Evolutionary conservation across 1,140 invertebrate genomes (phyloP), one percentile per base, ranked within the genome.

Genomic region (Diorhabda elongata): DNA sequence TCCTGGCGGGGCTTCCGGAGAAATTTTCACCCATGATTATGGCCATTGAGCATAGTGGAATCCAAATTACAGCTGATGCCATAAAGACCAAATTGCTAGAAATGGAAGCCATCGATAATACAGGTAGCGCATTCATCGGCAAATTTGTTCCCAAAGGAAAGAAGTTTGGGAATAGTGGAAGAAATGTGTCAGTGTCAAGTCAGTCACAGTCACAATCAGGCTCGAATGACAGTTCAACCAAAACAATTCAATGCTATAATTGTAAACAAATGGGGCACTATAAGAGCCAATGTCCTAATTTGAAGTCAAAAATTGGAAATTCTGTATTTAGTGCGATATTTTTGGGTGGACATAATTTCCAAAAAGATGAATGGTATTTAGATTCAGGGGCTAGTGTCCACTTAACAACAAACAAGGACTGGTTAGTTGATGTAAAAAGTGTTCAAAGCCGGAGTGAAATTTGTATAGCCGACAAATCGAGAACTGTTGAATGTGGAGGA

Each of bases 331-430:
- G 60, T 61, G 69, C 64, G 3, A 58, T 68, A 61, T 74, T 73
- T 68, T 58, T 72, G 66, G 57, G 67, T 45, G 71, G 68, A 7
- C 63, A 26, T 26, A 68, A 76, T 2, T 73, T 71, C 47, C 71
- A 68, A 57, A 7, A 61, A 57, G 11, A 47, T 5, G 72, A 75
- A 44, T 78, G 70, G 74, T 78, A 77, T 60, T 57, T 77, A 6
- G 76, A 78, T 67, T 68, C 67, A 3, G 74, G 76, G 8, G 74
- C 74, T 8, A 75, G 76, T 58, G 44, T n/a, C 4, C 75, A 78
- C 44, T 44, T 61, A 41, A 59, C 58, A 47, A 11, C 44, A 26
- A 52, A 61, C 57, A 44, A 52, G 61, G 8, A 42, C 43, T 61
- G 44, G 68, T 44, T 58, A 8, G 26, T 26, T 47, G 42, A 67